These are phyloP conservation scores for Diglossa brunneiventris DNA, from an alignment of 2,113 vertebrate genomes.

Conservation along the genomic window DNA sequence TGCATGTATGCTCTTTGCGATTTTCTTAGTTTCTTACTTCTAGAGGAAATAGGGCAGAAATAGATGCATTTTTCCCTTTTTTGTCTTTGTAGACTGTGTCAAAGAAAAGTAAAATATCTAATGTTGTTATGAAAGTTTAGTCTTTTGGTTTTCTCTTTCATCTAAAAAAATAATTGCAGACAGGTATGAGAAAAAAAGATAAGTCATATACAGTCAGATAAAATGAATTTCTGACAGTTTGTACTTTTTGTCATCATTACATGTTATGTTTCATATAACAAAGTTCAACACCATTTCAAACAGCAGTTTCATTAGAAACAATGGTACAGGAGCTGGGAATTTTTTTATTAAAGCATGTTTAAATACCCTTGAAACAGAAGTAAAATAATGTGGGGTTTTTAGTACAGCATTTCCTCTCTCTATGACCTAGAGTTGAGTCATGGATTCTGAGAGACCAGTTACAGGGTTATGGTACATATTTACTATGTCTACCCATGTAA, in stretches of 20 bases:
- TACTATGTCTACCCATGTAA: background rate
- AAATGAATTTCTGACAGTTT: background rate
- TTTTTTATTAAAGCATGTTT: background rate
- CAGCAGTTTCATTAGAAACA: background rate
- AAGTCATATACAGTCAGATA: background rate
- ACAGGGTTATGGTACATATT: background rate
- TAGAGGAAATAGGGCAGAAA: background rate
- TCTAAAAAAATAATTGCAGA: background rate
- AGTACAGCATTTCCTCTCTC: background rate
- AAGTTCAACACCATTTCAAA: background rate
- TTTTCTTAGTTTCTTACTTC: background rate
- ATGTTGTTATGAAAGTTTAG: background rate
- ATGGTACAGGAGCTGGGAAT: background rate
- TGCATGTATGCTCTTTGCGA: rapidly evolving
- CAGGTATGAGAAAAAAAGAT: background rate
- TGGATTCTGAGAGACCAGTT: background rate
- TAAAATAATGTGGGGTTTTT: rapidly evolving
- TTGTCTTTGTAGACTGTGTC: background rate
- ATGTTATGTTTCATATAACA: background rate
- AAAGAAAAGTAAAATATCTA: background rate
- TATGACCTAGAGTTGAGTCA: background rate
- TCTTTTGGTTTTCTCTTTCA: background rate
- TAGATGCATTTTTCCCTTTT: background rate
- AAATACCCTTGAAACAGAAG: background rate
- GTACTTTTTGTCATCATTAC: background rate